A percentile compares a stretch with the other conserved stretches of the same genome.
These are phyloP conservation scores for Euthynnus affinis DNA, from an alignment of 2,797 vertebrate genomes.

Conservation along the genomic window DNA sequence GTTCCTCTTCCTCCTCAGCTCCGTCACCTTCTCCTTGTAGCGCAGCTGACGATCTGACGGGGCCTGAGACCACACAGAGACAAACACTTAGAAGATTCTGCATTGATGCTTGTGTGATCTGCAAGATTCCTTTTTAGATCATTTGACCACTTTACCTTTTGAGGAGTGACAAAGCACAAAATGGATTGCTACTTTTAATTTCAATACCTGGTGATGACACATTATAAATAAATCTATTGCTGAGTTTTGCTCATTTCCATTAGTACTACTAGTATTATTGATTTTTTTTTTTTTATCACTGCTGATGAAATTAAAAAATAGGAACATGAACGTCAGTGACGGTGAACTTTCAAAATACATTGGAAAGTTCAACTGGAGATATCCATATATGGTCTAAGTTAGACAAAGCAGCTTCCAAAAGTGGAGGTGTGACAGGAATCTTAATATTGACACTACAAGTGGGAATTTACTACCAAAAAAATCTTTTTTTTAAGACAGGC, in stretches of 20 bases:
- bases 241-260: neutral
- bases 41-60: constrained; percentile 93
- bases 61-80: constrained; percentile 80
- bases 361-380: neutral
- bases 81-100: neutral
- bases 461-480: too few relatives aligned
- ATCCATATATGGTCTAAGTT: neutral
- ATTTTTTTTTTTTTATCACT: neutral
- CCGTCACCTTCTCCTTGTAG: constrained; percentile 98
- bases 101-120: neutral
- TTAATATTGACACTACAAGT: too few relatives aligned
- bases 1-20: constrained; percentile 97
- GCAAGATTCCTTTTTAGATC: neutral
- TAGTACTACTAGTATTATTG: neutral
- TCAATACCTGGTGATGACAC: neutral
- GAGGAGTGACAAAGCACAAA: neutral
- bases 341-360: too few relatives aligned
- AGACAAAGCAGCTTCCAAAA: too few relatives aligned
- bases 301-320: neutral
- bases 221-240: neutral
- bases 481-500: too few relatives aligned
- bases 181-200: neutral
- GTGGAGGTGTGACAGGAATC: too few relatives aligned
- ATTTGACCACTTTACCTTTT: neutral
- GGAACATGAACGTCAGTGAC: neutral